These are phyloP conservation scores for Taeniopygia guttata DNA, from an alignment of 2,797 vertebrate genomes.

Conservation along the genomic window DNA sequence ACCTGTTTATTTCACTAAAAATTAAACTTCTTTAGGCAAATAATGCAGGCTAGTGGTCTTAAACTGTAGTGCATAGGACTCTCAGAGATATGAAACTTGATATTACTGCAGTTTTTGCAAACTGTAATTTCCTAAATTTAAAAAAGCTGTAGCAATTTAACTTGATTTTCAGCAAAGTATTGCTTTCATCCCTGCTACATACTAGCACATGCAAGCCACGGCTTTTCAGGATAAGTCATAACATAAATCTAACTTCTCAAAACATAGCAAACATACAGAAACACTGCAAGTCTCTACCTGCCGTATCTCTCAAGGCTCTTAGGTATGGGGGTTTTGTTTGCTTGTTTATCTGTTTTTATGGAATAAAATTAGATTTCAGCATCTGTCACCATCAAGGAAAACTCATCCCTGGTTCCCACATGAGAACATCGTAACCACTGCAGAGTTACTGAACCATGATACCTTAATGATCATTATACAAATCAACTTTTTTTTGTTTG, in stretches of 20 bases:
- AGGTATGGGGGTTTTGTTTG: background rate
- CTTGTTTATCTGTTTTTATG: slow-evolving; percentile 40
- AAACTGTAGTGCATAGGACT: background rate
- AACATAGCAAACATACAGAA: slow-evolving; percentile 15
- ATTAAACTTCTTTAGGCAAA: background rate
- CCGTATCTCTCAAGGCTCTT: slow-evolving; percentile 60
- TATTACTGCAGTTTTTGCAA: background rate
- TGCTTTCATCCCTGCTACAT: background rate
- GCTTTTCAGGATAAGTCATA: background rate
- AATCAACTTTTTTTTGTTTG: slow-evolving; percentile 62
- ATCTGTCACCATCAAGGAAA: slow-evolving; percentile 75
- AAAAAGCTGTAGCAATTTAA: background rate
- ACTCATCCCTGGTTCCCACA: slow-evolving; percentile 68
- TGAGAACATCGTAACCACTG: slow-evolving; percentile 72
- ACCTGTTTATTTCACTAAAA: background rate
- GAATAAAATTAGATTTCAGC: slow-evolving; percentile 77
- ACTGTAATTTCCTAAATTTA: background rate
- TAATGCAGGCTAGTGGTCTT: background rate
- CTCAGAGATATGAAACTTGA: background rate
- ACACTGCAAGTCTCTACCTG: slow-evolving; percentile 37
- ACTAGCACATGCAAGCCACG: background rate
- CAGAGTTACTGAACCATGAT: slow-evolving; percentile 74
- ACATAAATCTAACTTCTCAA: slow-evolving; percentile 22
- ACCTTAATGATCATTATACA: slow-evolving; percentile 73
- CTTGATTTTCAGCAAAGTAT: background rate